Percentiles rank a stretch among this genome's conserved stretches.
Conservation (phyloP, 2,113 vertebrate species). For the Gavia stellata region DNA sequence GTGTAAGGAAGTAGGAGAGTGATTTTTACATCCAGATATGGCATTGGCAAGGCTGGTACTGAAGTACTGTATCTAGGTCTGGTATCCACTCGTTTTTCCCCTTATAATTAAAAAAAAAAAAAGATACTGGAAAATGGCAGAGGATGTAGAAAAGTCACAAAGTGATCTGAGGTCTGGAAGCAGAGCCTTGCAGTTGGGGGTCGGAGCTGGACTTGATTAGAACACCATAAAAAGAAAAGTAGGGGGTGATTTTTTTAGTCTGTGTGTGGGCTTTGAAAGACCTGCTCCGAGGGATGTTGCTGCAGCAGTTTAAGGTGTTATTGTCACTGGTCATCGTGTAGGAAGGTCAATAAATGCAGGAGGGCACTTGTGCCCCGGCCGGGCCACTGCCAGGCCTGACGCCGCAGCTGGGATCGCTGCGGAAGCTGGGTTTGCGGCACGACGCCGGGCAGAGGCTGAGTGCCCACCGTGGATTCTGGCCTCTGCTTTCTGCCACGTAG, state of each 20-base stretch:
- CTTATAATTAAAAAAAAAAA: background rate
- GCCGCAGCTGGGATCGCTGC: fast-evolving
- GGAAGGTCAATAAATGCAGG: background rate
- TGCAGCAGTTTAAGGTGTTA: background rate
- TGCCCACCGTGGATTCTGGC: fast-evolving
- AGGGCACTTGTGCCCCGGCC: fast-evolving
- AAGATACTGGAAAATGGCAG: background rate
- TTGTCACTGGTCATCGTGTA: fast-evolving
- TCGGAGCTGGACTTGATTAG: background rate
- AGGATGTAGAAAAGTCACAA: background rate
- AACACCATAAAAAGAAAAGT: background rate
- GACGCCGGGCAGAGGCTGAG: background rate
- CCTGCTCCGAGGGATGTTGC: background rate
- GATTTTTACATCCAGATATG: background rate
- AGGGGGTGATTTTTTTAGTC: background rate
- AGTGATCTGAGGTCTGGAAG: background rate
- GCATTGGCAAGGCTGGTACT: background rate
- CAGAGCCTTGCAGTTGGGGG: background rate
- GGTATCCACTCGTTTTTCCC: background rate
- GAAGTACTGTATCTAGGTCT: background rate
- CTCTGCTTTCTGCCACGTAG: background rate
- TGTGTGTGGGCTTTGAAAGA: background rate
- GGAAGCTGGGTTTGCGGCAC: background rate
- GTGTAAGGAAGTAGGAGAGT: background rate
- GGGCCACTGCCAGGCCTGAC: fast-evolving